Evolutionary conservation across 2,888 invertebrate genomes (phyloP), one percentile per base, ranked within the genome.

Genomic region (Calameuta pallipes): DNA sequence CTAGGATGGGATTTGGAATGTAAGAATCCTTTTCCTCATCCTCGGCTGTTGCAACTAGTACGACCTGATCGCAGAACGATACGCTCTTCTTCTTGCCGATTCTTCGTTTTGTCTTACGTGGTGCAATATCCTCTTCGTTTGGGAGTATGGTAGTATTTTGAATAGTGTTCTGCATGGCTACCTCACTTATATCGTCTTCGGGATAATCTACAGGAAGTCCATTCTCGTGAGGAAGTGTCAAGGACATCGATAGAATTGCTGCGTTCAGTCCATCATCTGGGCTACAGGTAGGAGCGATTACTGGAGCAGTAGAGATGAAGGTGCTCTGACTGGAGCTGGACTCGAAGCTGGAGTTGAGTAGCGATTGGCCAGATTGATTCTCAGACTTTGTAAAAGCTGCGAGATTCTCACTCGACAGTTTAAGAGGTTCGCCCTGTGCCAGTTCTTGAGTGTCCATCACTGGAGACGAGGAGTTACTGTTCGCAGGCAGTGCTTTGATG

Each of bases 11-110:
- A 92, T 98, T 98, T 0, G 97, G 97, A 87, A 97, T 97, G 87
- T 97, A 97, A 85, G 96, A 96, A 82, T 97, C 97, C 81, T 97
- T 97, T 91, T 97, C 97, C 87, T 97, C 96, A 85, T 98, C 97
- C 87, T 98, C 98, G 0, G 97, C 97, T 1, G 97, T 97, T 6
- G 98, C 97, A 15, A 98, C 98, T 78, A 98, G 92, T 81, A 97
- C 97, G 0, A 98, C 97, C 92, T 98, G 97, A 90, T 98, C 98
- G 88, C 98, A 98, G 92, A 98, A 98, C 0, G 98, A 98, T 6
- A 98, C 98, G 79, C 97, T 97, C 91, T 98, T 98, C 93, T 98
- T 98, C 89, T 97, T 97, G 0, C 95, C 94, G 79, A 95, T 93
- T 76, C 94, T 93, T 12, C 92, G 91, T 79, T 91, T 92, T 0